Base-by-base conservation (phyloP, 2,888 invertebrate genomes). In the Xylota sylvarum region DNA sequence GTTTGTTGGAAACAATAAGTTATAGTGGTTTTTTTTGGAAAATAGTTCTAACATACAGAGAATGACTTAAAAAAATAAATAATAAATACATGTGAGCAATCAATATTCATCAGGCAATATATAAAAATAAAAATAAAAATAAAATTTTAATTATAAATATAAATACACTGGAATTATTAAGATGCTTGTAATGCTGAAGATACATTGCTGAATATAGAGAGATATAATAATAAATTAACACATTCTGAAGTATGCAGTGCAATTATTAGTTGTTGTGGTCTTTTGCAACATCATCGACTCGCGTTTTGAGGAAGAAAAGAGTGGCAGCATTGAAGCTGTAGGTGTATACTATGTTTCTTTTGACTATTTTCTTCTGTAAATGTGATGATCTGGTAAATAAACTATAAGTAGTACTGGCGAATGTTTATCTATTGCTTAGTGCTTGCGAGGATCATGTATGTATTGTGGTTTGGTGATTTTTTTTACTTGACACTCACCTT, bases 281-380 rank as follows among this genome's bases (percentile, higher is more conserved):
- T 14, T 50, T 48, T 37, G 7, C 30, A 55, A 40, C 19, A 67
- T 55, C 23, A 10, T 52, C 30, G 23, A 12, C 30, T 70, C 23
- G 46, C 46, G 19, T 46, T 19, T 67, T 43, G 50, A 83, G 78
- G 83, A 78, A 62, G 83, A 78, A 83, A 83, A 83, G 83, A 83
- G 83, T 83, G 83, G 78, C 72, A 78, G 72, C 83, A 73, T 62
- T 78, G 46, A 83, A 83, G 46, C 67, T 73, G 52, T 67, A 19
- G 67, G 5, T 14, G 43, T 62, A 9, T 2, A 37, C 4, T 52
- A n/a, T 32, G 1, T 58, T 19, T 32, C 0, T 10, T 35, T 60
- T 43, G 43, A 12, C n/a, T 43, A 62, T 10, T 43, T 27, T 9
- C 17, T 6, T 5, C 17, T 56, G 17, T 17, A 35, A 55, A 4